phyloP scores from a whole-genome alignment of 2,888 invertebrate genomes.

The Dicyrtomina minuta region DNA sequence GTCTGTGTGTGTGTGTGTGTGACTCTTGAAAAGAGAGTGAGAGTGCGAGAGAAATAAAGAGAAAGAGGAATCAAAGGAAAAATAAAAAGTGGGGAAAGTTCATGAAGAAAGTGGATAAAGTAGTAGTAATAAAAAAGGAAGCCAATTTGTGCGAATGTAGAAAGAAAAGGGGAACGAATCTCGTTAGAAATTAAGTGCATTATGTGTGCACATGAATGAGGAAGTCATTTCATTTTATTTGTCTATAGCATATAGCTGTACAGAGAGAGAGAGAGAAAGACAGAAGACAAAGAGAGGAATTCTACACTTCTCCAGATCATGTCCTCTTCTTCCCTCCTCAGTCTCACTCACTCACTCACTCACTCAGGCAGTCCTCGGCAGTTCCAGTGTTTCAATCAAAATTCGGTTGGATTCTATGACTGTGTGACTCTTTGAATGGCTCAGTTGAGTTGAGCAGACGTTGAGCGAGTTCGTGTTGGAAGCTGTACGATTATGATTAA shows the following conservation, averaged over 20 bases:
- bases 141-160: conserved; percentile 11
- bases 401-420: too few relatives aligned
- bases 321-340: too few relatives aligned
- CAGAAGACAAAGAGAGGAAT: background rate
- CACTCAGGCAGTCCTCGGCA: too few relatives aligned
- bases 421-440: too few relatives aligned
- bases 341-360: too few relatives aligned
- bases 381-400: too few relatives aligned
- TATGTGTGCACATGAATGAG: conserved; percentile 24
- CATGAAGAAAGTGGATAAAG: conserved; percentile 12
- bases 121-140: conserved; percentile 24
- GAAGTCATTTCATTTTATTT: conserved; percentile 28
- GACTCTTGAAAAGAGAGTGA: too few relatives aligned
- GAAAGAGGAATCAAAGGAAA: background rate
- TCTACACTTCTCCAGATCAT: too few relatives aligned
- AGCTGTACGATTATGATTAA: too few relatives aligned
- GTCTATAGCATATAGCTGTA: background rate
- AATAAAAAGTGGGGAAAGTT: background rate
- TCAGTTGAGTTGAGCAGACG: too few relatives aligned
- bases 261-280: background rate
- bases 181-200: conserved; percentile 29
- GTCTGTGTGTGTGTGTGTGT: background rate
- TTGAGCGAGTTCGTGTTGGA: too few relatives aligned
- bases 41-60: background rate
- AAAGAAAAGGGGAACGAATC: conserved; percentile 13